phyloP scores from a whole-genome alignment of 2,113 vertebrate genomes.

The Scopus umbretta region DNA sequence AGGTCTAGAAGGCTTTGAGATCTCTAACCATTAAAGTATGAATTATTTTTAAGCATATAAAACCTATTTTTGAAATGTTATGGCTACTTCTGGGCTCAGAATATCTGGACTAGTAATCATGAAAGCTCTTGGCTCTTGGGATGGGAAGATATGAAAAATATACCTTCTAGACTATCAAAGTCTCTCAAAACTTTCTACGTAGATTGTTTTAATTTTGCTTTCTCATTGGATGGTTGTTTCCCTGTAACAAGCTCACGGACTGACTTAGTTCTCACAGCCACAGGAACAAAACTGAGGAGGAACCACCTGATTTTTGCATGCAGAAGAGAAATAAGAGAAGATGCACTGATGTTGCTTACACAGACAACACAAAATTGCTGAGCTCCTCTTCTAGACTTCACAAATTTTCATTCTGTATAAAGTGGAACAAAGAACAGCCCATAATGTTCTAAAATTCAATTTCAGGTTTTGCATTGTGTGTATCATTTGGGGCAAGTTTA shows the following conservation, averaged over 20 bases:
- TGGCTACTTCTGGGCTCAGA: not conserved
- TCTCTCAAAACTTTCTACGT: not conserved
- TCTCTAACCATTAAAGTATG: not conserved
- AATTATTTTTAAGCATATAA: conserved; percentile 17
- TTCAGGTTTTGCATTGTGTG: not conserved
- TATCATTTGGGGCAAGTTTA: not conserved
- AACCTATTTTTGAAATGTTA: conserved; percentile 14
- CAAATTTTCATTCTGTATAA: not conserved
- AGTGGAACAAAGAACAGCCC: not conserved
- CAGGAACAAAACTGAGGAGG: not conserved
- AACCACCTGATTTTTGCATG: not conserved
- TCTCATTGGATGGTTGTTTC: not conserved
- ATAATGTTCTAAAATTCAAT: not conserved
- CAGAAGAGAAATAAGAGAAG: not conserved
- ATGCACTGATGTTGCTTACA: not conserved
- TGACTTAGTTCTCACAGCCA: not conserved
- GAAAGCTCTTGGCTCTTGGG: not conserved
- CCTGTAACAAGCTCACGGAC: not conserved
- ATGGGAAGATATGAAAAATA: not conserved
- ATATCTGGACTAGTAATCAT: not conserved
- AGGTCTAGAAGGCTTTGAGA: not conserved
- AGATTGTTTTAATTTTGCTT: not conserved
- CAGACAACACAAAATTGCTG: not conserved
- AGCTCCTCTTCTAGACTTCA: not conserved
- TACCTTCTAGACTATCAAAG: not conserved